Evolutionary conservation across 2,888 invertebrate genomes (phyloP), one percentile per base, ranked within the genome.

Genomic region (Agrilus biguttatus): DNA sequence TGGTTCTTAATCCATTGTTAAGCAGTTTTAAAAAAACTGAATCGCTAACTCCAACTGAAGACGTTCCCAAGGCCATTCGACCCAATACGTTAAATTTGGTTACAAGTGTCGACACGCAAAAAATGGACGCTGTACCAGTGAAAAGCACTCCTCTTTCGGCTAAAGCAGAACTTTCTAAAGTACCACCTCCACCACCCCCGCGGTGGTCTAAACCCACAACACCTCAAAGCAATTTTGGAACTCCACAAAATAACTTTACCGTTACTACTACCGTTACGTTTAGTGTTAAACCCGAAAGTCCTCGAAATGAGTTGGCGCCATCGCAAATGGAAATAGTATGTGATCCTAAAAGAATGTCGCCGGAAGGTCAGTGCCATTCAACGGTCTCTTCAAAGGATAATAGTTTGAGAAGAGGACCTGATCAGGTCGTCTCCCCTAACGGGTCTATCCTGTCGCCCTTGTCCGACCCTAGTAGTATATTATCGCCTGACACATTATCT

Each of bases 231-330:
- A 86, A 85, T 61, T 84, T 86, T 61, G 28, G 28, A 28, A 28
- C 28, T 28, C 60, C 66, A 5, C 73, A 72, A 59, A 83, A 77
- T 60, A 86, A 85, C 61, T 84, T 86, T 61, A 83, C 80, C 37
- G 83, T 86, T 40, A 85, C 87, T 39, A 83, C 86, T n/a, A 85
- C 84, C n/a, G 83, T 87, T 39, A 85, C 85, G 14, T 84, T 86
- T 62, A 83, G 81, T 55, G 80, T 86, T 53, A 80, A 79, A 67
- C 71, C 74, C 57, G 73, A 75, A 44, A 62, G 61, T 48, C 53
- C 55, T 2, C 49, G 53, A 42, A 54, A 50, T 34, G 55, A 57
- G 34, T 49, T 48, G 17, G 34, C 41, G 12, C 48, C 51, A 14
- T 45, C 51, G 19, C 57, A 53, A 44, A 44, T 48, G 48, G 48